Evolutionary conservation across 2,113 vertebrate genomes (phyloP).

Genomic region (Nesospiza acunhae): DNA sequence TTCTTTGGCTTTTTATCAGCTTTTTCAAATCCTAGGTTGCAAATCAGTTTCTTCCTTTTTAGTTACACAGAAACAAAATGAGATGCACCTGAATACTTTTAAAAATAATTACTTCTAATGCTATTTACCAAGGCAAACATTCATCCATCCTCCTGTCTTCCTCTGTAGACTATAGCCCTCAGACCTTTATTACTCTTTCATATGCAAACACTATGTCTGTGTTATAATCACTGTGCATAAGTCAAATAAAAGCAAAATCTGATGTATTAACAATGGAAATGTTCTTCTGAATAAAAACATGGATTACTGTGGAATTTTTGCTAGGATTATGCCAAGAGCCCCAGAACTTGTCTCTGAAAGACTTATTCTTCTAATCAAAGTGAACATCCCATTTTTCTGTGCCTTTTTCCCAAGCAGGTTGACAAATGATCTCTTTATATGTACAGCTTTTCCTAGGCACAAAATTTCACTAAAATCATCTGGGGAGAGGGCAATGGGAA

Average conservation of each 20-base stretch:
- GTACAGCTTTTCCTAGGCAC: background rate
- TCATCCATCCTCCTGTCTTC: background rate
- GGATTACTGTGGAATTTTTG: background rate
- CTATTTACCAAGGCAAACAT: background rate
- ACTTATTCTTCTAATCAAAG: background rate
- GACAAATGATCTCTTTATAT: background rate
- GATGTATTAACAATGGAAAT: background rate
- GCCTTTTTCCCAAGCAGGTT: background rate
- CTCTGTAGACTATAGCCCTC: background rate
- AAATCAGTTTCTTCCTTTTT: constrained; percentile 30
- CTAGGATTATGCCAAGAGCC: background rate
- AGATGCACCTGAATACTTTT: constrained; percentile 50
- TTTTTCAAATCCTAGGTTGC: constrained; percentile 50
- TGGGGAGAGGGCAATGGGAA: background rate
- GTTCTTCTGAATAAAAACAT: constrained; percentile 13
- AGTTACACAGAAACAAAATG: background rate
- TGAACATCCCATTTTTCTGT: background rate
- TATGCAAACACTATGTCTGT: background rate
- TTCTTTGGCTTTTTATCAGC: constrained; percentile 43
- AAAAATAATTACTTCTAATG: constrained; percentile 24
- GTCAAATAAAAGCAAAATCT: background rate
- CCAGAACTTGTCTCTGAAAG: background rate
- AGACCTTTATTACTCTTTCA: background rate
- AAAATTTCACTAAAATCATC: background rate
- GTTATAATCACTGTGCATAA: background rate